A percentile compares a stretch with the other conserved stretches of the same genome.
Conservation (phyloP, 2,888 invertebrate genomes). For the Chloroclysta siterata region DNA sequence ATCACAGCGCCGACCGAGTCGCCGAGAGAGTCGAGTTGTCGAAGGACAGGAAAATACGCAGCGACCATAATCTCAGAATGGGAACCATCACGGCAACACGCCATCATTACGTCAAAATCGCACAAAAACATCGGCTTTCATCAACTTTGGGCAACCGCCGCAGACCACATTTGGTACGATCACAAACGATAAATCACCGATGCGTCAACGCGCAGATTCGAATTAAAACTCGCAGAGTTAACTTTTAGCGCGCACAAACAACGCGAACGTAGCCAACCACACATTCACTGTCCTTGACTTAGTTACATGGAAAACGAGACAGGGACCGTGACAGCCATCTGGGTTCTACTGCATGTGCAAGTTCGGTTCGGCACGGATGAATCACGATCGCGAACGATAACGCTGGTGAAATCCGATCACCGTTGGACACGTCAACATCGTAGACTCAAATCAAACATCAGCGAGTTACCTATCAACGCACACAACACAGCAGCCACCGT, state of each 20-base stretch:
- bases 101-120: neutral
- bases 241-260: neutral
- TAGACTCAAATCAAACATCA: constrained; percentile 2
- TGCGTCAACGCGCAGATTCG: neutral
- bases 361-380: neutral
- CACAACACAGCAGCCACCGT: neutral
- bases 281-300: neutral
- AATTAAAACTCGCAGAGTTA: neutral
- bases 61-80: neutral
- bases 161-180: neutral
- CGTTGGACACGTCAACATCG: neutral
- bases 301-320: neutral
- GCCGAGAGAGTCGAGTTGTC: too few species aligned
- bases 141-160: neutral
- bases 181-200: neutral
- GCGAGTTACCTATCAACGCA: neutral
- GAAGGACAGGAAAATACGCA: too few species aligned
- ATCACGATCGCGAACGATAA: neutral
- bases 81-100: constrained; percentile 3
- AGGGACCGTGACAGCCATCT: neutral
- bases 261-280: neutral
- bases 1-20: constrained; percentile 56
- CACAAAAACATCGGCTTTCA: neutral
- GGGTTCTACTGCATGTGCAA: neutral
- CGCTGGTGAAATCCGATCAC: neutral